Percentiles rank a stretch among this genome's conserved stretches.
These are phyloP conservation scores for Trichomalopsis sarcophagae DNA, from an alignment of 1,140 invertebrate genomes.

Conservation along the genomic window DNA sequence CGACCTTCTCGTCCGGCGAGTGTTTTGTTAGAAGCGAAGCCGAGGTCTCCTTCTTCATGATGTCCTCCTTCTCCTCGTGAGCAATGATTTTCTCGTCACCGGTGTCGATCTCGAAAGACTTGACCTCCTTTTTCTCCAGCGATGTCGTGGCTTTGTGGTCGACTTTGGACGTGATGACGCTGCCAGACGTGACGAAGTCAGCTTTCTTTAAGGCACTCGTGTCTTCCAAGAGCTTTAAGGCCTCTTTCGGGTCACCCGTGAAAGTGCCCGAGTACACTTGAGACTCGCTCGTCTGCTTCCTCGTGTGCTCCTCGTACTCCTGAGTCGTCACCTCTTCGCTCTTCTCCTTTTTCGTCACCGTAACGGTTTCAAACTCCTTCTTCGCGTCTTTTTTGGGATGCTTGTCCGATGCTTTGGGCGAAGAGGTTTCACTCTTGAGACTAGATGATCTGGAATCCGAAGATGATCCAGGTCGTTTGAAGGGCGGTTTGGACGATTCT, in stretches of 20 bases:
- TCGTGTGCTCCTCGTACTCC: constrained; percentile 58
- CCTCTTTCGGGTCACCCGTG: constrained; percentile 55
- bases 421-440: constrained; percentile 11
- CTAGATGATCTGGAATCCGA: constrained; percentile 25
- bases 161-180: constrained; percentile 62
- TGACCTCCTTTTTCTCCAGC: constrained; percentile 64
- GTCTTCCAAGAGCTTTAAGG: constrained; percentile 61
- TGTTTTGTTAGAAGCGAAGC: constrained; percentile 63
- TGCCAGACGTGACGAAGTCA: constrained; percentile 51
- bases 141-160: constrained; percentile 63
- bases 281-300: constrained; percentile 60
- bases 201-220: constrained; percentile 50
- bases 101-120: constrained; percentile 63
- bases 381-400: constrained; percentile 50
- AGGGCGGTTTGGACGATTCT: constrained; percentile 40
- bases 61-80: constrained; percentile 65
- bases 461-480: not conserved
- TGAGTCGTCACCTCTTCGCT: constrained; percentile 61
- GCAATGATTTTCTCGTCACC: constrained; percentile 63
- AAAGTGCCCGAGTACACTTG: constrained; percentile 62
- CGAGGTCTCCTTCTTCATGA: constrained; percentile 62
- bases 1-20: constrained; percentile 61
- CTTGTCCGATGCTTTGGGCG: not conserved
- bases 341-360: constrained; percentile 62
- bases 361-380: constrained; percentile 56